Base-by-base conservation (phyloP, 92 coral and sea anemone genomes). In the Zoanthus sociatus region DNA sequence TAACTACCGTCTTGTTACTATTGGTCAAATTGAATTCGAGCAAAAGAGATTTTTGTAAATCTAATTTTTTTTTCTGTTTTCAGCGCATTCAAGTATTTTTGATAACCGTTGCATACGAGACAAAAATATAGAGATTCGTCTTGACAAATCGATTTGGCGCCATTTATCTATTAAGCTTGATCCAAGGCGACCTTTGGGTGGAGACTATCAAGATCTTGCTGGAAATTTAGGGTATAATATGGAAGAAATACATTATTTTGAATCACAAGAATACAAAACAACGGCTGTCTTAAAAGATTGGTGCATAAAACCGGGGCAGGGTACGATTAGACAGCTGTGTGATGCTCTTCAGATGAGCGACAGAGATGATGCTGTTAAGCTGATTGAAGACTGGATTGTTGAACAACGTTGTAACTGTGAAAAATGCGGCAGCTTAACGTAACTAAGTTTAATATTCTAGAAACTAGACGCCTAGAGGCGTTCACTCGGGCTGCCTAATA, bases 311-410 rank as follows among this genome's bases (percentile, higher is more conserved):
- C 11, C 21, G 5, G 58, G 33, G 26, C 55, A 33, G 9, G 83
- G 83, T 46, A 54, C 83, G 11, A 56, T 78, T 78, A 66, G 17
- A 55, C 83, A 78, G 48, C 44, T 78, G 50, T 56, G 70, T 37
- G 33, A 17, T 12, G 83, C 83, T 14, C 83, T 78, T 1, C 4
- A 21, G 20, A 9, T 32, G 7, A 30, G 50, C 16, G 14, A 1
- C 1, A 78, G 83, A 78, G 0, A 0, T 0, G 83, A 78, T 18
- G 48, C 37, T 30, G 83, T 30, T 17, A 71, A 78, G 7, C 20
- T 78, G 3, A 78, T 78, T 21, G 16, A 78, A 78, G 83, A 78
- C 3, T 78, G 69, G 69, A 33, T 78, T 78, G 2, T 7, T 13
- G 30, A 54, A 7, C 8, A 77, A 77, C 0, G 32, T n/a, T 78